phyloP scores from a whole-genome alignment of 2,797 vertebrate species.

The Gobio occitaniae region DNA sequence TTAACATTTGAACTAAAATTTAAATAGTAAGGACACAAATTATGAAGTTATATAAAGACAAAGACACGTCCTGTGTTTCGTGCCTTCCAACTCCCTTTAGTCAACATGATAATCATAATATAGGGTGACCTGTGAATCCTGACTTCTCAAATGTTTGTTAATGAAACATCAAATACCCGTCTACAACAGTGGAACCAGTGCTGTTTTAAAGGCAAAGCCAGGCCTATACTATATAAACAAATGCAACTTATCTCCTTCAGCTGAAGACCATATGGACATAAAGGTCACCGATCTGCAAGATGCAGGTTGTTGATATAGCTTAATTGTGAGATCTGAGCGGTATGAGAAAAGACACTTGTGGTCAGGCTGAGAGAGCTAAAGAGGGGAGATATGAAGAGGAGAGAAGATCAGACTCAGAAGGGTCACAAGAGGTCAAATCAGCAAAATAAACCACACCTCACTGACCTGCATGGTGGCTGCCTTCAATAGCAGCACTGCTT shows the following conservation, averaged over 20 bases:
- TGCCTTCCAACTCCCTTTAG: neutral
- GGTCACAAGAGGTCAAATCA: slow-evolving; percentile 43
- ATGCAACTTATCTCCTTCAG: neutral
- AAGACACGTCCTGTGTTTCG: neutral
- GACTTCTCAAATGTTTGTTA: neutral
- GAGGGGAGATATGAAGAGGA: slow-evolving; percentile 18
- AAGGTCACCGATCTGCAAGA: slow-evolving; percentile 44
- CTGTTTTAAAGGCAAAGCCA: neutral
- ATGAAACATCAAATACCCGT: neutral
- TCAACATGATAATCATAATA: neutral
- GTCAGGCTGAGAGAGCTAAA: slow-evolving; percentile 38
- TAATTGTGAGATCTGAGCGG: slow-evolving; percentile 51
- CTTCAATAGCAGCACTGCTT: neutral
- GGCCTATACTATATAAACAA: neutral
- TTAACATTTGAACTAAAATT: neutral
- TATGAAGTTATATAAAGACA: neutral
- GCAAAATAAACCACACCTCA: slow-evolving; percentile 24
- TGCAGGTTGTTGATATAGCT: slow-evolving; percentile 40
- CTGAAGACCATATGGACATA: slow-evolving; percentile 2
- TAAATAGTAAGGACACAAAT: neutral
- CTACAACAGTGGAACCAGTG: neutral
- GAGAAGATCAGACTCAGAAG: slow-evolving; percentile 23
- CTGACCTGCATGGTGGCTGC: neutral
- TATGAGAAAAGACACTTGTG: slow-evolving; percentile 47
- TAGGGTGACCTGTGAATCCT: neutral